Evolutionary conservation across 2,113 vertebrate species (phyloP).

Genomic region (Leptobrachium ailaonicum): DNA sequence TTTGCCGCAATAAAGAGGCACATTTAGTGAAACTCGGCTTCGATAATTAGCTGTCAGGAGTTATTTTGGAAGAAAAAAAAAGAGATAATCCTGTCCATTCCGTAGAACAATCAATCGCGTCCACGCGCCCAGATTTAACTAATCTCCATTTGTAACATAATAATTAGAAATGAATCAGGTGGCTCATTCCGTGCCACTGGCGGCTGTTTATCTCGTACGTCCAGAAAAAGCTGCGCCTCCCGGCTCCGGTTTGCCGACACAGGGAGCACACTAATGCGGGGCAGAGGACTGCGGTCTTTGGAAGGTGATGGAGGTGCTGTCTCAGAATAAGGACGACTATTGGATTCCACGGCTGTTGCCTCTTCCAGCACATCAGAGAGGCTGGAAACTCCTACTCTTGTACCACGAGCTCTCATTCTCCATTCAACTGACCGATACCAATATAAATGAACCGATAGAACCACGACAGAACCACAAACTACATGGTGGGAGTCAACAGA

Average conservation of each 20-base stretch:
- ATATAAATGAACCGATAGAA: too few relatives aligned
- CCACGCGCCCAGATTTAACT: conserved; percentile 71
- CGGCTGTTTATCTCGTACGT: conserved; percentile 67
- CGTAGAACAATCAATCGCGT: conserved; percentile 67
- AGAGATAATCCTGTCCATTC: conserved; percentile 69
- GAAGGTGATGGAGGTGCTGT: too few relatives aligned
- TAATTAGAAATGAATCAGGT: conserved; percentile 74
- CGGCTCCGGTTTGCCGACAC: not conserved
- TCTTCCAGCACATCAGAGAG: too few relatives aligned
- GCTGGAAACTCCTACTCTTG: too few relatives aligned
- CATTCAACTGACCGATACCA: too few relatives aligned
- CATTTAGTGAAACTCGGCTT: conserved; percentile 64
- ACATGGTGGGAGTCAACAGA: too few relatives aligned
- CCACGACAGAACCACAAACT: too few relatives aligned
- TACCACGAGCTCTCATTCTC: too few relatives aligned
- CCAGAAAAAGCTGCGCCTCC: conserved; percentile 57
- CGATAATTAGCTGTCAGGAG: conserved; percentile 75
- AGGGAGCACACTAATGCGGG: not conserved
- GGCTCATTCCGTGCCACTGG: conserved; percentile 63
- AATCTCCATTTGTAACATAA: conserved; percentile 77
- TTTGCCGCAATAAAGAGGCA: conserved; percentile 51
- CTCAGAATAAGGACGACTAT: too few relatives aligned
- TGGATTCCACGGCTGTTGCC: too few relatives aligned
- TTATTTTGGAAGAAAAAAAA: conserved; percentile 54
- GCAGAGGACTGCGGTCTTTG: not conserved